phyloP scores from a whole-genome alignment of 2,797 vertebrate genomes.

The Hydrophis major region DNA sequence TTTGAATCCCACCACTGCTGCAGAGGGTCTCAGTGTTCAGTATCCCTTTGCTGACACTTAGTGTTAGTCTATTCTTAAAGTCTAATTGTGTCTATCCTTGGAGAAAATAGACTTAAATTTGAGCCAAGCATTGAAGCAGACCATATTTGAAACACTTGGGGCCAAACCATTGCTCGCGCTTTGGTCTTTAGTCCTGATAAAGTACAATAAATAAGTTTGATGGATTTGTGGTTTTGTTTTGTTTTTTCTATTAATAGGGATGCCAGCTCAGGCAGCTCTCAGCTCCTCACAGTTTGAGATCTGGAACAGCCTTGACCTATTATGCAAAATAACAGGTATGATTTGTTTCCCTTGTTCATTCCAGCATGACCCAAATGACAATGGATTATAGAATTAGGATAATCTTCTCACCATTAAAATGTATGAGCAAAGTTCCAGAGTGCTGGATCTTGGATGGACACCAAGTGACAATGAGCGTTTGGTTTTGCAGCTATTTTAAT shows the following conservation, averaged over 20 bases:
- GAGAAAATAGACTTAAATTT: not conserved
- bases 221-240: not conserved
- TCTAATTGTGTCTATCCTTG: not conserved
- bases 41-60: not conserved
- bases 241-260: not conserved
- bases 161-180: not conserved
- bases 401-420: not conserved
- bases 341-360: not conserved
- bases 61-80: not conserved
- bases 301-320: not conserved
- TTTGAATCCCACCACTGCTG: too few relatives aligned
- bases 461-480: not conserved
- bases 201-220: not conserved
- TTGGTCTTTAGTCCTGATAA: not conserved
- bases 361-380: not conserved
- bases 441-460: not conserved
- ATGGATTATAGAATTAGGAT: not conserved
- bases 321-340: not conserved
- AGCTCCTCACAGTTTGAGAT: not conserved
- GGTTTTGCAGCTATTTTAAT: not conserved
- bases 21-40: not conserved
- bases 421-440: not conserved
- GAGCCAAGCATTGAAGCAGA: not conserved
- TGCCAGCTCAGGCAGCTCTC: not conserved
- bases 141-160: not conserved